Evolutionary conservation across 2,888 invertebrate genomes (phyloP), one percentile per base, ranked within the genome.

Genomic region (Caenorhabditis sp.): DNA sequence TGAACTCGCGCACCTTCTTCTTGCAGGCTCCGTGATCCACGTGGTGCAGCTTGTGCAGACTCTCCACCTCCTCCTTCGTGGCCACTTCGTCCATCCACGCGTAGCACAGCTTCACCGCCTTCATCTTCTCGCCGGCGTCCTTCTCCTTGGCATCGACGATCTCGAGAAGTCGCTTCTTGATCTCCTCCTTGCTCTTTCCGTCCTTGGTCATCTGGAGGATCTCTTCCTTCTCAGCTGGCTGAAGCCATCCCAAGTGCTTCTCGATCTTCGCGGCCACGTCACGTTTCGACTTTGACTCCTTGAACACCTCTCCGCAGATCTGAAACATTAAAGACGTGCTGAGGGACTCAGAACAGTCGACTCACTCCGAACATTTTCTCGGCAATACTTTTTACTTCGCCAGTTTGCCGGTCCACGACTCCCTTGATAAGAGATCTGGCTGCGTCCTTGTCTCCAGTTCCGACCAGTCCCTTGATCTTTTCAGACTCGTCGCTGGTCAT

Each of bases 71-170:
- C 27, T 79, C 83, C 55, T 84, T 78, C 13, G 63, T 80, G 3
- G 85, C 81, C 6, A 80, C 83, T 8, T 80, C 75, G 32, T 83
- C 81, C 66, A 86, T 68, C 85, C 85, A 85, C 11, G 65, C 65
- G 71, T 84, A 84, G 65, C 85, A 85, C 43, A 71, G 37, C 59
- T 82, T 78, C 17, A 68, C 65, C 11, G 74, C 63, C 15, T 59
- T 48, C 22, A 65, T 65, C 46, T 80, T 73, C 77, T 73, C 63
- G 1, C 58, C 68, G 2, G 43, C 35, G 32, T 79, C 66, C 45
- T 79, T 70, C 30, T 56, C 63, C 30, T 71, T 55, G 0, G 43
- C 75, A 2, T 80, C 71, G 43, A 83, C 77, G 63, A 73, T 80
- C 17, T 77, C 76, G 41, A 84, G 55, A 17, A 86, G 68, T 17